Percentiles rank a stretch among this genome's conserved stretches.
Conservation (phyloP, 2,888 invertebrate species). For the Onthophagus sagittarius region DNA sequence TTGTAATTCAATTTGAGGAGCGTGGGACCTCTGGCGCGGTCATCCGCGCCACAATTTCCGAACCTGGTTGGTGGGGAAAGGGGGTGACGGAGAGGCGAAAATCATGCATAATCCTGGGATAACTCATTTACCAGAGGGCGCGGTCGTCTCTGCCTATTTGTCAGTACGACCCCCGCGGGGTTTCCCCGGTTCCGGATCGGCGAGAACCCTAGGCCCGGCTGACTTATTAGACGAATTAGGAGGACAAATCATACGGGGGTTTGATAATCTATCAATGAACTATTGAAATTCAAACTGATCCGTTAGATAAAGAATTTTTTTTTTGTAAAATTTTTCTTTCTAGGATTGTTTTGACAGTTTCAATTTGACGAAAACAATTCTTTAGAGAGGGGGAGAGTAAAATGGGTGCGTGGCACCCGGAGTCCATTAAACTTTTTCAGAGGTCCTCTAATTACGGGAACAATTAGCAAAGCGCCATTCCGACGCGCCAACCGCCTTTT, state of each 20-base stretch:
- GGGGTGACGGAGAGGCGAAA: slow-evolving; percentile 27
- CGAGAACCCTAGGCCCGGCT: slow-evolving; percentile 19
- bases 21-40: background rate
- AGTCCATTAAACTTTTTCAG: background rate
- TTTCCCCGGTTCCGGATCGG: slow-evolving; percentile 26
- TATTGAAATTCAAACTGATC: background rate
- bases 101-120: slow-evolving; percentile 32
- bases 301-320: too few species aligned
- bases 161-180: slow-evolving; percentile 27
- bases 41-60: slow-evolving; percentile 8
- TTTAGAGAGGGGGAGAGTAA: background rate
- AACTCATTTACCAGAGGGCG: slow-evolving; percentile 32
- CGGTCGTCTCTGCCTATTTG: slow-evolving; percentile 32
- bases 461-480: background rate
- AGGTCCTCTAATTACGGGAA: background rate
- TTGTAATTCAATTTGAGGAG: slow-evolving; percentile 8
- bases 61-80: slow-evolving; percentile 10
- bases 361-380: background rate
- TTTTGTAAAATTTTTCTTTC: background rate
- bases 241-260: slow-evolving; percentile 10
- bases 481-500: background rate
- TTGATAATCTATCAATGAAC: slow-evolving; percentile 2
- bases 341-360: background rate
- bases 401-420: background rate
- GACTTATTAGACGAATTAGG: slow-evolving; percentile 29